These are phyloP conservation scores for Eupristina koningsbergeri DNA, from an alignment of 1,140 invertebrate genomes.

Conservation along the genomic window DNA sequence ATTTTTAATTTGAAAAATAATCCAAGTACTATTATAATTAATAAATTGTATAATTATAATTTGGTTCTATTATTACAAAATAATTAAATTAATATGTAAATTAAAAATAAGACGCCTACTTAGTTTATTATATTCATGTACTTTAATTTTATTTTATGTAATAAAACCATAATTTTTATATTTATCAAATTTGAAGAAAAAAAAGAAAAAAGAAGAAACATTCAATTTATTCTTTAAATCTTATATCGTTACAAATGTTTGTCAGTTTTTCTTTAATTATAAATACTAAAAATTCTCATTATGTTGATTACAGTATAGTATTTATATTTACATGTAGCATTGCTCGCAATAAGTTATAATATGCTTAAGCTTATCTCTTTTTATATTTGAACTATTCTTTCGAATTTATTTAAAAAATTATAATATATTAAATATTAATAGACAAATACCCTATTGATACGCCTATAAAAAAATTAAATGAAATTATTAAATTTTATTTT, in stretches of 20 bases:
- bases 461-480: background rate
- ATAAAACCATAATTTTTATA: background rate
- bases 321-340: too few relatives aligned
- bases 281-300: too few relatives aligned
- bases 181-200: background rate
- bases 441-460: background rate
- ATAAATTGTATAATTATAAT: background rate
- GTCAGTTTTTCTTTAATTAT: too few relatives aligned
- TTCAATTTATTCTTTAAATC: too few relatives aligned
- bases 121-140: background rate
- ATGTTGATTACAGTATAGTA: too few relatives aligned
- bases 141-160: background rate
- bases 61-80: slow-evolving; percentile 15
- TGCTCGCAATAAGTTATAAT: too few relatives aligned
- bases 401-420: background rate
- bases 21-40: background rate
- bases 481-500: background rate
- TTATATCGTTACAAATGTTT: too few relatives aligned
- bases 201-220: too few relatives aligned
- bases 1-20: too few relatives aligned
- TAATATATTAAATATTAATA: background rate
- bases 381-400: too few relatives aligned
- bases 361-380: too few relatives aligned
- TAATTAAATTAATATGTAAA: background rate
- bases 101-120: background rate